phyloP scores from a whole-genome alignment of 2,888 invertebrate genomes.

The Eremobia ochroleuca region DNA sequence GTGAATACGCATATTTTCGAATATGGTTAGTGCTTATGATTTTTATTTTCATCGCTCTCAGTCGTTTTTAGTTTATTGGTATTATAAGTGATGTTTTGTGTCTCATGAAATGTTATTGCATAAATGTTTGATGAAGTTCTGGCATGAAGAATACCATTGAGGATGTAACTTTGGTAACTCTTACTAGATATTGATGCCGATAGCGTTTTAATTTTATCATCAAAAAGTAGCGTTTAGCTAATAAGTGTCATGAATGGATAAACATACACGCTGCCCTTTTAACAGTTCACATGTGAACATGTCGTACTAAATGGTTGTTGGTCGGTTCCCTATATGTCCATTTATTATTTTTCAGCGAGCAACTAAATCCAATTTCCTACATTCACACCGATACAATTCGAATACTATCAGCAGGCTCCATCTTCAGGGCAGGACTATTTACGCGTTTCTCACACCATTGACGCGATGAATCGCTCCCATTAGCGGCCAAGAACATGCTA shows the following conservation, averaged over 20 bases:
- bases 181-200: too few species aligned
- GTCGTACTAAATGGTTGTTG: constrained; percentile 24
- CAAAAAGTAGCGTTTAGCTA: background rate
- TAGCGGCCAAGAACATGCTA: constrained; percentile 84
- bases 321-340: constrained; percentile 47
- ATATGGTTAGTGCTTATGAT: background rate
- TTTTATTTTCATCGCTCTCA: background rate
- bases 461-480: constrained; percentile 86
- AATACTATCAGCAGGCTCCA: constrained; percentile 74
- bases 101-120: background rate
- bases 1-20: background rate
- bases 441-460: constrained; percentile 82
- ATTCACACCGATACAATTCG: constrained; percentile 76
- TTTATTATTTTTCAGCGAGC: constrained; percentile 60
- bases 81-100: background rate
- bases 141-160: background rate
- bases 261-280: background rate
- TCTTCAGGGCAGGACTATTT: constrained; percentile 73
- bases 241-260: background rate
- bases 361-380: constrained; percentile 70
- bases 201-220: background rate
- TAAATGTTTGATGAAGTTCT: background rate
- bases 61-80: background rate
- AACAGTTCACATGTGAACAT: constrained; percentile 37
- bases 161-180: background rate